Evolutionary conservation across 2,888 invertebrate genomes (phyloP), one percentile per base, ranked within the genome.

Genomic region (Acanthoscelides obtectus): DNA sequence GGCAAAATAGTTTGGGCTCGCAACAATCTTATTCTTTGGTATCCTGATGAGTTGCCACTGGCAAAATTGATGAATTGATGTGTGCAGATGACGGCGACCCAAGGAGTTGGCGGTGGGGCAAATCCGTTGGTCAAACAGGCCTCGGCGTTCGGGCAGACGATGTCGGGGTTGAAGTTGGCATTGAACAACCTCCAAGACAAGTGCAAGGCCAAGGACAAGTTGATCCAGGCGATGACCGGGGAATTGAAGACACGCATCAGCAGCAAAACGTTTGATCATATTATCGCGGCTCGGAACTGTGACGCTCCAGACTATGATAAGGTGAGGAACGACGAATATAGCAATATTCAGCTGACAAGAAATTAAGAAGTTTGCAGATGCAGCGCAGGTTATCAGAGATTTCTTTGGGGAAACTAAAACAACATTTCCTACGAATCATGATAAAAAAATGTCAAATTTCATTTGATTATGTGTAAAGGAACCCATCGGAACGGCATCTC

Each of bases 151-250:
- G 79, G 78, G 8, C 78, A 79, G 65, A 80, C 81, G 4, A 78
- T 81, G 78, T 81, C 81, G 0, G 81, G 81, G 12, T 72, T 85
- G 64, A 81, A 83, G 72, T 72, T 83, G 73, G 81, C 83, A 12
- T 73, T 84, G 64, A 73, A 76, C 4, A 80, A 79, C 63, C 74
- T 84, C 21, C 81, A 83, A 72, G 77, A 80, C 22, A 84, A 84
- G 72, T 84, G 84, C 71, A 80, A 78, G 69, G 80, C 81, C 3
- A 84, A 84, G 72, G 85, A 84, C 75, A 77, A 76, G 25, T 79
- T 84, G 79, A 84, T 84, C 69, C 79, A 80, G 8, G 80, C 79
- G 0, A 81, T 84, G 80, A 81, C 82, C 19, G 77, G 80, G 2
- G 83, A 84, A 71, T 74, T 84, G 27, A 77, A 79, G 67, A 67